Evolutionary conservation across 2,888 invertebrate genomes (phyloP), one percentile per base, ranked within the genome.

Genomic region (Ennomos quercinarius): DNA sequence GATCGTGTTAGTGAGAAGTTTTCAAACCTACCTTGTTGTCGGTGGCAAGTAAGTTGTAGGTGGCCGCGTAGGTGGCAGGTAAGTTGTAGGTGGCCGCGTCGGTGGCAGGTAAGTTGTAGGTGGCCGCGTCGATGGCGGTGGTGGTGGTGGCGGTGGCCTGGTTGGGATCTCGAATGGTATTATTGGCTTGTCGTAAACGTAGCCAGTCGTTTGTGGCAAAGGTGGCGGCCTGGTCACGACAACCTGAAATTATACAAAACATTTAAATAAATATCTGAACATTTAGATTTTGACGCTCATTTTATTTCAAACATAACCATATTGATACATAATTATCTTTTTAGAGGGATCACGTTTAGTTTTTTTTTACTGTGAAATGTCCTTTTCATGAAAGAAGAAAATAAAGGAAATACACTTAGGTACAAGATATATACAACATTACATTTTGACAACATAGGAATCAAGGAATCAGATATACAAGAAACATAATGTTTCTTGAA

Each of bases 91-190:
- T 12, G 61, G 59, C 11, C 66, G 63, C 11, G 17, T 52, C 65
- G 9, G 61, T 8, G 70, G 70, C 35, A 57, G 59, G 43, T 58
- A 42, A 51, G 66, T 37, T 27, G 62, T 59, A 0, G 67, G 63
- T 12, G 61, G 59, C 11, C 66, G 63, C 11, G 35, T 56, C 65
- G 37, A 51, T 37, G 37, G 61, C 34, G 59, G 68, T 8, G 70
- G 70, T 12, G 54, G 61, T 12, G 51, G 62, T 49, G 66, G 63
- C 10, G 61, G 67, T 9, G 70, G 66, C 48, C 70, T 61, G 40
- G 77, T 69, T 0, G 74, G 70, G 11, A 73, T 63, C 43, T 73
- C 70, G 53, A 83, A 78, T 9, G 79, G 71, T 0, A 73, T 56
- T 10, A 64, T 69, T 6, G 78, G 76, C 41, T 67, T 56, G 39